Evolutionary conservation across 1,140 invertebrate genomes (phyloP).

Genomic region (Drosophila nannoptera): DNA sequence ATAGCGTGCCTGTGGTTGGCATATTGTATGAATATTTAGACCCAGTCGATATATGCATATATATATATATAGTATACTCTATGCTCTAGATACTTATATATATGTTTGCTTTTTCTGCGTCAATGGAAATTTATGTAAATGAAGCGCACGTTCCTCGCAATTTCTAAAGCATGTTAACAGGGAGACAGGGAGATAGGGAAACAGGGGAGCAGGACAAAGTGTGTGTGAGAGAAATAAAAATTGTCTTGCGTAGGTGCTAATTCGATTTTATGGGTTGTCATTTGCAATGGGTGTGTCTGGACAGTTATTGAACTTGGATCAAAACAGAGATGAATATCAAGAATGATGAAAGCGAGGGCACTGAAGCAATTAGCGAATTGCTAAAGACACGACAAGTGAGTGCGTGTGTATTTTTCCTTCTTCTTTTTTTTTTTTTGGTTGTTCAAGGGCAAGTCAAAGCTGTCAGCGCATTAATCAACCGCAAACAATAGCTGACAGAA

Average conservation of each 20-base stretch:
- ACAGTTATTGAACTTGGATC: conserved; percentile 47
- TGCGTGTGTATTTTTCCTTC: too few species aligned
- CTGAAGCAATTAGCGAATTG: conserved; percentile 24
- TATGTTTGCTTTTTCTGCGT: conserved; percentile 35
- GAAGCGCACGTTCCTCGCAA: conserved; percentile 9
- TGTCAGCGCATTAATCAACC: conserved; percentile 24
- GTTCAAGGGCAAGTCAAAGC: conserved; percentile 18
- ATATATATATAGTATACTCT: conserved; percentile 10
- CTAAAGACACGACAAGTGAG: not conserved
- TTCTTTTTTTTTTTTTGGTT: not conserved
- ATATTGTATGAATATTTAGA: conserved; percentile 1
- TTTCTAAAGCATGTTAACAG: conserved; percentile 29
- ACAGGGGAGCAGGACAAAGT: too few species aligned
- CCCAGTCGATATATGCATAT: too few species aligned
- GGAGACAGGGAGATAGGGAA: too few species aligned
- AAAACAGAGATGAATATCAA: conserved; percentile 4
- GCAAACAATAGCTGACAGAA: conserved; percentile 5
- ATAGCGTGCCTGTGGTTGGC: not conserved
- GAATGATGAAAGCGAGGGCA: not conserved
- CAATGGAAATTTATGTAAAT: conserved; percentile 61
- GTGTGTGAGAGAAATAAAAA: too few species aligned
- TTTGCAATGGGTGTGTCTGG: conserved; percentile 31
- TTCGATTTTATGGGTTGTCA: conserved; percentile 53
- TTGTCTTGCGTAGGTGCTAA: conserved; percentile 43
- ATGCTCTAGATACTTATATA: conserved; percentile 19